Evolutionary conservation across 2,113 vertebrate species (phyloP).

Genomic region (Lepidothrix coronata): DNA sequence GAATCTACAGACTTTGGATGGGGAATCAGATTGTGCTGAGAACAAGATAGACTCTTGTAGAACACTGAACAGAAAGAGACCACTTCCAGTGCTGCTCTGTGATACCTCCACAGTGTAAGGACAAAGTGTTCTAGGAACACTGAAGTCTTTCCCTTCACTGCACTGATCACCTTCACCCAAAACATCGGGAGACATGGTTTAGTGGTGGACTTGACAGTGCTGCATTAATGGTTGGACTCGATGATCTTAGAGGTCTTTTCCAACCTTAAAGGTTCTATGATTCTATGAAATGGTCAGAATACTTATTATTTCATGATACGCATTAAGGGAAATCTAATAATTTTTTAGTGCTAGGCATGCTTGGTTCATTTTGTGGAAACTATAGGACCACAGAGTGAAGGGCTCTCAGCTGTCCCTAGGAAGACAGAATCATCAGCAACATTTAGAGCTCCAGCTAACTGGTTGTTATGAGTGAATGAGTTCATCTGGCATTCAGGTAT

Average conservation of each 20-base stretch:
- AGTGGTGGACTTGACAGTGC: background rate
- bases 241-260: background rate
- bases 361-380: background rate
- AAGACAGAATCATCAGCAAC: background rate
- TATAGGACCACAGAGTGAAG: background rate
- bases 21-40: background rate
- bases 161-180: background rate
- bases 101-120: background rate
- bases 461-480: background rate
- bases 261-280: no score
- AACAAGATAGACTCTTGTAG: fast-evolving
- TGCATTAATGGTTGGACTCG: background rate
- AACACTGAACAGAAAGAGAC: background rate
- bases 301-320: background rate
- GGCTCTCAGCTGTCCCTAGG: background rate
- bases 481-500: background rate
- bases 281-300: background rate
- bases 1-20: background rate
- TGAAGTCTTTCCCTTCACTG: background rate
- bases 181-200: background rate
- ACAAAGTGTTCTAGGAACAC: background rate
- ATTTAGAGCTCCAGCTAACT: background rate
- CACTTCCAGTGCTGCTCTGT: background rate
- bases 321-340: background rate
- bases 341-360: background rate